Conservation (phyloP, 1,140 invertebrate species). For the Cotesia vestalis region DNA sequence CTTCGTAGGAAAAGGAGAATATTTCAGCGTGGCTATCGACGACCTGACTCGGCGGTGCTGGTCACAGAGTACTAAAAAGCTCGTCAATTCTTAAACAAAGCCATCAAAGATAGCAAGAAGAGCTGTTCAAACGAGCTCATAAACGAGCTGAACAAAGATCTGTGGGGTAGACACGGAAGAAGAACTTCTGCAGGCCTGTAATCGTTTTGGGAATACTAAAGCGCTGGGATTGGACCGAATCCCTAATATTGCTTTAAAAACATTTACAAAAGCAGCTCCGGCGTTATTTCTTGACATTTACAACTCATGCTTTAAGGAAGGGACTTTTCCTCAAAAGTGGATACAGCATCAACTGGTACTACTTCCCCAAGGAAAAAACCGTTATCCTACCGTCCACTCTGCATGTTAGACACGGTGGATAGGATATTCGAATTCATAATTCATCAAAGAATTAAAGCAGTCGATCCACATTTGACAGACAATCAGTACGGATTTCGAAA, state of each 20-base stretch:
- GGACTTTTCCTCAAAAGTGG: conserved; percentile 1
- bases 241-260: conserved; percentile 32
- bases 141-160: conserved; percentile 43
- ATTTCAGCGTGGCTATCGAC: background rate
- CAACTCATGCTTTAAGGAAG: conserved; percentile 5
- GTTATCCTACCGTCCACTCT: too few species aligned
- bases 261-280: background rate
- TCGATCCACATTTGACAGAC: too few species aligned
- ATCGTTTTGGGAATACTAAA: conserved; percentile 43
- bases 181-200: conserved; percentile 38
- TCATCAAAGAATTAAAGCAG: too few species aligned
- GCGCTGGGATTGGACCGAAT: conserved; percentile 50
- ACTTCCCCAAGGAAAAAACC: conserved; percentile 2
- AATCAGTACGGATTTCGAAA: too few species aligned
- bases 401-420: too few species aligned
- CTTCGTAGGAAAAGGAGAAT: conserved; percentile 30
- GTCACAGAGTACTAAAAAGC: conserved; percentile 5
- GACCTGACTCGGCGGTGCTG: conserved; percentile 5
- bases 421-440: too few species aligned
- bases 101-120: conserved; percentile 41
- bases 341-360: conserved; percentile 3
- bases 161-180: conserved; percentile 44
- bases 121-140: conserved; percentile 40
- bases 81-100: conserved; percentile 30
- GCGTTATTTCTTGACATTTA: conserved; percentile 1